Conservation (phyloP, 2,888 invertebrate species). For the Polia nebulosa region DNA sequence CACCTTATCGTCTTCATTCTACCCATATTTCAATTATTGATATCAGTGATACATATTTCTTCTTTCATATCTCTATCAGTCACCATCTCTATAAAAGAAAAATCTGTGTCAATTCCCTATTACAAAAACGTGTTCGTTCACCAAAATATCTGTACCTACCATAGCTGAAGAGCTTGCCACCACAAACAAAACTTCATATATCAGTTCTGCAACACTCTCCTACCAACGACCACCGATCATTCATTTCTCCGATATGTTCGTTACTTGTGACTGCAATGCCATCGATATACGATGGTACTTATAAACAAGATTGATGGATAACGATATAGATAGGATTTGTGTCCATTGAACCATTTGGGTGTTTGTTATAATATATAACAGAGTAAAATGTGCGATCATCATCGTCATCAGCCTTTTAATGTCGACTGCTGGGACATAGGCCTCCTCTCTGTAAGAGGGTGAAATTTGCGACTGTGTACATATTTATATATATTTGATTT, state of each 20-base stretch:
- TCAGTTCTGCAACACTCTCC: background rate
- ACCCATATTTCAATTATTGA: too few relatives aligned
- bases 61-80: background rate
- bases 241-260: background rate
- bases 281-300: slow-evolving; percentile 12
- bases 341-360: slow-evolving; percentile 15
- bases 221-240: slow-evolving; percentile 4
- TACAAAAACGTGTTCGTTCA: background rate
- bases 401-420: too few relatives aligned
- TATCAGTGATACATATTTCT: too few relatives aligned
- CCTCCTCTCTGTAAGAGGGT: too few relatives aligned
- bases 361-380: too few relatives aligned
- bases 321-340: slow-evolving; percentile 1
- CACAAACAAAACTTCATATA: too few relatives aligned
- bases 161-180: too few relatives aligned
- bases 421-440: too few relatives aligned
- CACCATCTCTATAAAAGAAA: background rate
- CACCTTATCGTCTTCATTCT: too few relatives aligned
- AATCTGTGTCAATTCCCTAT: background rate
- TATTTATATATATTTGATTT: too few relatives aligned
- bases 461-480: too few relatives aligned
- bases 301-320: slow-evolving; percentile 29
- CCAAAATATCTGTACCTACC: background rate
- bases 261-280: slow-evolving; percentile 8
- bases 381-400: too few relatives aligned